phyloP scores from a whole-genome alignment of 2,113 vertebrate genomes.

The Lepidothrix coronata region DNA sequence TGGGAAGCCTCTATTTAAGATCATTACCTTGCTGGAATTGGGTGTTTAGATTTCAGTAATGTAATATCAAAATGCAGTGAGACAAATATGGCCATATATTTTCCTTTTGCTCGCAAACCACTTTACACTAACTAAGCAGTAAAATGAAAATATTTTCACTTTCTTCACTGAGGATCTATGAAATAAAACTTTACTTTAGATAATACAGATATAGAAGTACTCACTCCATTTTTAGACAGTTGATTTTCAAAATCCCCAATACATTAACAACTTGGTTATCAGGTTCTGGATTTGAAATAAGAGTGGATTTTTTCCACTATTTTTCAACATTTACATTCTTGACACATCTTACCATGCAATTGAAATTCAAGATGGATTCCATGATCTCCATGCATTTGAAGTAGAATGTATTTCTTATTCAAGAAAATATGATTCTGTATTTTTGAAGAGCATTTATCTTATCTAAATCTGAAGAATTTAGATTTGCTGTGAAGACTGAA shows the following conservation, averaged over 20 bases:
- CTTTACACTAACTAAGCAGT: not conserved
- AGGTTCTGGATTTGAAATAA: not conserved
- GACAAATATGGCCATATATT: not conserved
- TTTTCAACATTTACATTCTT: not conserved
- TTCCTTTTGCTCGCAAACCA: not conserved
- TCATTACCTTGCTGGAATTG: rapidly evolving
- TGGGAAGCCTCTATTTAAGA: not conserved
- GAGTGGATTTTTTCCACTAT: not conserved
- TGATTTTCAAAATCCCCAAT: not conserved
- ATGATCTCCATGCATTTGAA: not conserved
- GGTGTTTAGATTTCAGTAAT: not conserved
- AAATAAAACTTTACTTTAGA: not conserved
- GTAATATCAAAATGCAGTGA: not conserved
- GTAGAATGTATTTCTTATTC: not conserved
- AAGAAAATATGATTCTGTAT: not conserved
- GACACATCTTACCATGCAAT: not conserved
- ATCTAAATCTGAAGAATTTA: conserved; percentile 30
- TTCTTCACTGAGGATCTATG: not conserved
- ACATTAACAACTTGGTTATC: not conserved
- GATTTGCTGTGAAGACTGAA: conserved; percentile 22
- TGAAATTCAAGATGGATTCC: not conserved
- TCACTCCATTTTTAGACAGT: not conserved
- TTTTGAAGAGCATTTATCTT: conserved; percentile 20
- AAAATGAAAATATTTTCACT: not conserved
- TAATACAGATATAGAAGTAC: not conserved